phyloP scores from a whole-genome alignment of 2,888 invertebrate genomes.

The Tipula unca region DNA sequence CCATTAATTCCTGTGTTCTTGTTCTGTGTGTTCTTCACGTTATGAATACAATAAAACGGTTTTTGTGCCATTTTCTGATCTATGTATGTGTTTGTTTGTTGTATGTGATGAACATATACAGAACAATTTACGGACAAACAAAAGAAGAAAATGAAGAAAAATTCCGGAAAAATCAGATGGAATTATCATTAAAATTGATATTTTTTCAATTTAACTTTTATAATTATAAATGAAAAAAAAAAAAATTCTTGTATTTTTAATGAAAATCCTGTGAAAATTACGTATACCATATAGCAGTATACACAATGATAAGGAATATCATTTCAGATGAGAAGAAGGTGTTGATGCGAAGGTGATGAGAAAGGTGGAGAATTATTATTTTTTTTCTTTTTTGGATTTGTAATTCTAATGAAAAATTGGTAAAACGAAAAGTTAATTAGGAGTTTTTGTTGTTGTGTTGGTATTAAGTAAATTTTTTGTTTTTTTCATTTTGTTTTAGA shows the following conservation, averaged over 20 bases:
- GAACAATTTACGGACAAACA: neutral
- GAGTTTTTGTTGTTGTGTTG: neutral
- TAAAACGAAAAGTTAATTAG: constrained; percentile 14
- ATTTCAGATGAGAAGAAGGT: neutral
- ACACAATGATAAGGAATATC: neutral
- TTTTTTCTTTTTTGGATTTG: neutral
- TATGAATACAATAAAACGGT: neutral
- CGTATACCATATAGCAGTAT: neutral
- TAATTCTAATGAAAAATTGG: constrained; percentile 14
- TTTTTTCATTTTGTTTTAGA: neutral
- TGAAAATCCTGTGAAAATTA: neutral
- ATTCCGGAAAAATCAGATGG: neutral
- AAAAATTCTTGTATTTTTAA: neutral
- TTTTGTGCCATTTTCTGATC: neutral
- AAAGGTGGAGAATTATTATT: neutral
- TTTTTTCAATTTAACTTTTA: constrained; percentile 14
- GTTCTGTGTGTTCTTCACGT: neutral
- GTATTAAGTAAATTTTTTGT: neutral
- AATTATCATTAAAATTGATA: constrained; percentile 14
- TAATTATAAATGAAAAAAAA: neutral
- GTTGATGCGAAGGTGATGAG: neutral
- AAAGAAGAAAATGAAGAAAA: neutral
- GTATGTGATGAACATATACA: neutral
- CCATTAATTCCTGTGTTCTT: neutral
- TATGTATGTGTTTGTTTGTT: neutral